Base-by-base conservation (phyloP, 1,140 invertebrate species). In the Musca domestica region DNA sequence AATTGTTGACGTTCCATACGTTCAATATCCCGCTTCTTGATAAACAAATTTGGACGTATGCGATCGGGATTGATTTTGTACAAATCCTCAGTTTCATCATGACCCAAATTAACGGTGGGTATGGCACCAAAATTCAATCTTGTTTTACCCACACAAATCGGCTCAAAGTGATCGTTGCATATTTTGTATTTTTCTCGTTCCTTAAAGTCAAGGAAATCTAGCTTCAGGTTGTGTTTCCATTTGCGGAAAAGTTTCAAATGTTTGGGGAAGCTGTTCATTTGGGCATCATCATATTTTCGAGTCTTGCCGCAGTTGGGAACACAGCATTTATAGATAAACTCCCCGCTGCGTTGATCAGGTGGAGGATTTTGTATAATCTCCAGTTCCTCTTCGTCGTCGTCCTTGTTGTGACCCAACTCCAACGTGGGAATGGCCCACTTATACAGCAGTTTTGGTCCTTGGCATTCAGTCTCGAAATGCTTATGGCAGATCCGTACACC, bases 261-360 rank as follows among this genome's bases (percentile, higher is more conserved):
- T 65, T 80, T 80, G 58, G 77, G 77, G 20, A 80, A 80, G 54
- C 77, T 80, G 48, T 80, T 80, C 77, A 80, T 76, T 61, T 80
- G 77, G 2, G 73, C 77, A 20, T 80, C 77, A 54, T 80, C 77
- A 22, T 73, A 80, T 67, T 72, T 76, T 6, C 77, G 74, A 23
- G 77, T 76, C 66, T 80, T 80, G n/a, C 77, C 77, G 27, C 77
- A 80, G 14, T 69, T 78, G 6, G 76, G 74, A 1, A 80, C 77
- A 48, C 78, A 76, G 48, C 77, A 80, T 46, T 78, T 80, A 25
- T 74, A 77, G 7, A 80, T 70, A 3, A 74, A 73, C 34, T 80
- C 77, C 6, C 72, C 69, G 25, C 74, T 74, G 5, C 77, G 72
- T 0, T 75, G 74, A 51, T 80, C 77, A 1, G 72, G 74, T 64